A percentile compares a stretch with the other conserved stretches of the same genome.
Conservation (phyloP, 2,888 invertebrate species). For the Conops quadrifasciatus region DNA sequence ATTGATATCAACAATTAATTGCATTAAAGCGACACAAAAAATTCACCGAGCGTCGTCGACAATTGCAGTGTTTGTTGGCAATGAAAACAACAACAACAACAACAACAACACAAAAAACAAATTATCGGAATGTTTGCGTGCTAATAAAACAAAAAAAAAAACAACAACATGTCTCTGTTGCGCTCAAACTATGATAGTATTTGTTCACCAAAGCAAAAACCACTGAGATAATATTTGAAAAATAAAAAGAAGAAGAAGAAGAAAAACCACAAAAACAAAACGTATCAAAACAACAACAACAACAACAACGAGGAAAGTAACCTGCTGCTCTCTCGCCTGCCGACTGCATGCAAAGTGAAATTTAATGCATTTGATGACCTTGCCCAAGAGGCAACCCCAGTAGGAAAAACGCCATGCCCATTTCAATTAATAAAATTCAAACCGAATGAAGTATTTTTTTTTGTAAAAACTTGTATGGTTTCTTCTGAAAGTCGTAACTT, state of each 20-base stretch:
- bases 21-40: too few species aligned
- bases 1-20: background rate
- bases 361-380: constrained; percentile 13
- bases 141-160: too few species aligned
- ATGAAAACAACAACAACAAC: constrained; percentile 35
- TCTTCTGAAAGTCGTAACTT: too few species aligned
- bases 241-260: background rate
- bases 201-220: background rate
- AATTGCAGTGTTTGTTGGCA: constrained; percentile 12
- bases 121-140: too few species aligned
- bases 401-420: too few species aligned
- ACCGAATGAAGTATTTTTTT: too few species aligned
- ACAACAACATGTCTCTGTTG: too few species aligned
- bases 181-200: too few species aligned
- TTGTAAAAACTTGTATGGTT: too few species aligned
- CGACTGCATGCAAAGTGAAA: constrained; percentile 24
- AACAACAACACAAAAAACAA: background rate
- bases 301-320: constrained; percentile 7
- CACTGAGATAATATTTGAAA: background rate
- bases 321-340: background rate
- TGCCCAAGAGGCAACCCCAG: background rate
- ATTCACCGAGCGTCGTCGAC: too few species aligned
- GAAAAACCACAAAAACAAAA: background rate
- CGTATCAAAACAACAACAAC: constrained; percentile 5
- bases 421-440: too few species aligned